phyloP scores from a whole-genome alignment of 2,797 vertebrate species.

The Amniataba percoides region DNA sequence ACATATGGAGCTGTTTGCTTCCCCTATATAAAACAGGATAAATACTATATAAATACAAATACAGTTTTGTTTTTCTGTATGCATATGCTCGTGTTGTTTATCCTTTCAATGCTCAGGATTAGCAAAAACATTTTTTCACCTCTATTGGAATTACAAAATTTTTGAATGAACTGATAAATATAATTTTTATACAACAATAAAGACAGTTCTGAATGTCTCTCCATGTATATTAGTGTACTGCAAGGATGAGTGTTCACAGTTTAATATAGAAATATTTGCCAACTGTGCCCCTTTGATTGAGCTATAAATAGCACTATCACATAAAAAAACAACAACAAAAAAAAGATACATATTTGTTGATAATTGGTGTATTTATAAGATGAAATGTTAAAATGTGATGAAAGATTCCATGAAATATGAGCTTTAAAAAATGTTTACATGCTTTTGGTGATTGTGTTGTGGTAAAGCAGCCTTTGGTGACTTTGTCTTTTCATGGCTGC shows the following conservation, averaged over 20 bases:
- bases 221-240: constrained; percentile 25
- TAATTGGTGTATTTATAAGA: background rate
- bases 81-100: constrained; percentile 33
- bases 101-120: constrained; percentile 42
- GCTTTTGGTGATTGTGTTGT: background rate
- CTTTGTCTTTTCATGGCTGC: constrained; percentile 59
- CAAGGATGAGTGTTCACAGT: constrained; percentile 9
- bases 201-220: constrained; percentile 20
- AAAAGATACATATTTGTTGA: background rate
- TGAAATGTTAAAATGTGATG: constrained; percentile 17
- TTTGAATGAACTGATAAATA: background rate
- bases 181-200: constrained; percentile 36
- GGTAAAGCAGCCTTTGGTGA: constrained; percentile 8
- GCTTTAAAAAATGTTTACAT: constrained; percentile 18
- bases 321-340: too few species aligned
- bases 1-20: constrained; percentile 84
- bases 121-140: constrained; percentile 23
- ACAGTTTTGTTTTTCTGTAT: constrained; percentile 34
- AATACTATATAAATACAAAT: too few species aligned
- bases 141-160: constrained; percentile 13
- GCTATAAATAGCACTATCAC: constrained; percentile 48
- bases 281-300: constrained; percentile 40
- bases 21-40: constrained; percentile 74
- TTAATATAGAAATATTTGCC: constrained; percentile 25
- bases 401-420: background rate